A percentile compares a stretch with the other conserved stretches of the same genome.
Evolutionary conservation across 1,140 invertebrate species (phyloP).

Genomic region (Cotesia typhae): DNA sequence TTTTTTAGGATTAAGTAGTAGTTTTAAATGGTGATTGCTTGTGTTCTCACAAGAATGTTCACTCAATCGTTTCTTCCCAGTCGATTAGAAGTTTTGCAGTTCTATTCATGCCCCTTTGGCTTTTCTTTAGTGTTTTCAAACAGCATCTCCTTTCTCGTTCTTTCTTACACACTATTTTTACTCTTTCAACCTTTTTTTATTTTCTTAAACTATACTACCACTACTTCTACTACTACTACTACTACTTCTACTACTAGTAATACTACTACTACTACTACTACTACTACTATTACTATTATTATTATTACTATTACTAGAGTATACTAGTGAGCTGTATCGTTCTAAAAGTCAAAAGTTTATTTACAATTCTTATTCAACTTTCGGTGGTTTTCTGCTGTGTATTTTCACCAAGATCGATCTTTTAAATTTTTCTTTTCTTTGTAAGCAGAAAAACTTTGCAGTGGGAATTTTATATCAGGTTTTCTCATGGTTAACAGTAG

Average conservation of each 20-base stretch:
- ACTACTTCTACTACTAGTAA: neutral
- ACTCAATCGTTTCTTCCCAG: constrained; percentile 27
- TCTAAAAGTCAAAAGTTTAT: constrained; percentile 17
- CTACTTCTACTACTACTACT: neutral
- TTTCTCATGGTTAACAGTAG: constrained; percentile 6
- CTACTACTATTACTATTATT: neutral
- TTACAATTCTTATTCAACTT: constrained; percentile 25
- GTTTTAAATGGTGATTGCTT: too few relatives aligned
- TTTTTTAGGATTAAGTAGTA: too few relatives aligned
- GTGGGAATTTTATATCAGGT: constrained; percentile 35
- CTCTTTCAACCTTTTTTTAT: constrained; percentile 7
- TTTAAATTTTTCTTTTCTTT: constrained; percentile 14
- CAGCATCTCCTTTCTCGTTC: neutral
- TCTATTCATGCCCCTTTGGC: constrained; percentile 20
- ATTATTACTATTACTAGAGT: too few relatives aligned
- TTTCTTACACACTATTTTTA: neutral
- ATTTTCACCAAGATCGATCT: constrained; percentile 27
- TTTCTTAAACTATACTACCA: neutral
- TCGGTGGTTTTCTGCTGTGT: constrained; percentile 23
- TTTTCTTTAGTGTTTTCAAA: constrained; percentile 7
- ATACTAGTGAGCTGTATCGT: neutral
- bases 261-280: constrained; percentile 2
- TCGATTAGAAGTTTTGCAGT: constrained; percentile 29
- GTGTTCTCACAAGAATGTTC: constrained; percentile 6
- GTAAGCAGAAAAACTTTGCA: constrained; percentile 15